Conservation (phyloP, 1,140 invertebrate species). For the Drosophila pachea region DNA sequence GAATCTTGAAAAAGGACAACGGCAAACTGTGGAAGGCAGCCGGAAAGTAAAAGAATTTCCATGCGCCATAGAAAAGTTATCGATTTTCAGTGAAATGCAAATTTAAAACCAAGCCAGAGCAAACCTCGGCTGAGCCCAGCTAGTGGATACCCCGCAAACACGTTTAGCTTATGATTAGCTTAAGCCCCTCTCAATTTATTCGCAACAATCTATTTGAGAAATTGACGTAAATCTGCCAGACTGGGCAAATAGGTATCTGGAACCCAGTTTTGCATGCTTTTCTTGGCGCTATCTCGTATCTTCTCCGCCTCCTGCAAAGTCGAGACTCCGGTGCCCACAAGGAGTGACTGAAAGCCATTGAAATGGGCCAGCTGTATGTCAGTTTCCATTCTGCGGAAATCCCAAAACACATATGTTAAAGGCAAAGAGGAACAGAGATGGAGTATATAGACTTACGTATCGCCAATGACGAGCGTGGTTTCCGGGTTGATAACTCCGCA, state of each 20-base stretch:
- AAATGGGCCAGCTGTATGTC: slow-evolving; percentile 55
- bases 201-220: slow-evolving; percentile 34
- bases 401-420: neutral
- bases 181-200: neutral
- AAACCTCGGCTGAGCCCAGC: neutral
- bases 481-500: slow-evolving; percentile 40
- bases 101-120: slow-evolving; percentile 42
- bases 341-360: slow-evolving; percentile 54
- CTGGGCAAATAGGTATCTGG: slow-evolving; percentile 58
- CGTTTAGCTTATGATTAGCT: neutral
- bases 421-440: neutral
- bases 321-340: slow-evolving; percentile 54
- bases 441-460: slow-evolving; percentile 46
- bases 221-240: slow-evolving; percentile 38
- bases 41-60: slow-evolving; percentile 15
- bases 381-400: slow-evolving; percentile 31
- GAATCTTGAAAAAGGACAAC: neutral
- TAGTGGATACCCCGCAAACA: neutral
- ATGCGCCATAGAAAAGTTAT: slow-evolving; percentile 30
- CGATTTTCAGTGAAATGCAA: slow-evolving; percentile 57
- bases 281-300: slow-evolving; percentile 26
- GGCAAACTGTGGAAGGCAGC: slow-evolving; percentile 10
- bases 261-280: slow-evolving; percentile 16
- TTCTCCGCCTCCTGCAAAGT: slow-evolving; percentile 33
- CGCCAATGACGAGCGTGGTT: slow-evolving; percentile 61